Base-by-base conservation (phyloP, 1,140 invertebrate genomes). In the Drosophila asahinai region DNA sequence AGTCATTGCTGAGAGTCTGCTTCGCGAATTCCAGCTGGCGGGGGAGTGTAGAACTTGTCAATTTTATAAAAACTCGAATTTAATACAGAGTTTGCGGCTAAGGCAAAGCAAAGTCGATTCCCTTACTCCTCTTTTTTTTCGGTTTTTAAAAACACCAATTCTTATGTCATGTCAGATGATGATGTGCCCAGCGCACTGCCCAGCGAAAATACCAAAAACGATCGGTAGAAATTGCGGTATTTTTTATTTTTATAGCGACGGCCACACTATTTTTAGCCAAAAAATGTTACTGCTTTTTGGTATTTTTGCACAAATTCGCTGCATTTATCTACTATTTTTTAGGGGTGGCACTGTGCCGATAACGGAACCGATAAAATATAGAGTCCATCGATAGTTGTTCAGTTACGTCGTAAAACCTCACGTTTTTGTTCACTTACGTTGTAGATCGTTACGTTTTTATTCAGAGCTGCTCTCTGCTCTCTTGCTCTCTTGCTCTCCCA, bases 1-100 rank as follows among this genome's bases (percentile, higher is more conserved):
- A 71, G 91, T 90, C 91, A 92, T 92, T 54, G 55, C 54, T 66
- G 54, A 64, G 76, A 51, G 72, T 75, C 57, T 49, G 62, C 51
- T 45, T 47, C 65, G 74, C 66, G 36, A 51, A 38, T 63, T 62
- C 59, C 61, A 30, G 54, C n/a, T 43, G 11, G 30, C 36, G 33
- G 33, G n/a, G 38, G 47, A 54, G 38, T 64, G 51, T 76, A 22
- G n/a, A 33, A 78, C 75, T 49, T 45, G 48, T 62, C 64, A 87
- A 83, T 89, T 81, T 83, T 47, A 47, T 30, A 60, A 36, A 67
- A 63, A 77, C 30, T 64, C 65, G 19, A 63, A 81, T 81, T 81
- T 86, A 48, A 78, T 49, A 75, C 47, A 64, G 70, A 72, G 67
- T 54, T 84, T 79, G 70, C 80, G 71, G 66, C 76, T 49, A 67